Evolutionary conservation across 2,113 vertebrate genomes (phyloP).

Genomic region (Micronycteris hirsuta): DNA sequence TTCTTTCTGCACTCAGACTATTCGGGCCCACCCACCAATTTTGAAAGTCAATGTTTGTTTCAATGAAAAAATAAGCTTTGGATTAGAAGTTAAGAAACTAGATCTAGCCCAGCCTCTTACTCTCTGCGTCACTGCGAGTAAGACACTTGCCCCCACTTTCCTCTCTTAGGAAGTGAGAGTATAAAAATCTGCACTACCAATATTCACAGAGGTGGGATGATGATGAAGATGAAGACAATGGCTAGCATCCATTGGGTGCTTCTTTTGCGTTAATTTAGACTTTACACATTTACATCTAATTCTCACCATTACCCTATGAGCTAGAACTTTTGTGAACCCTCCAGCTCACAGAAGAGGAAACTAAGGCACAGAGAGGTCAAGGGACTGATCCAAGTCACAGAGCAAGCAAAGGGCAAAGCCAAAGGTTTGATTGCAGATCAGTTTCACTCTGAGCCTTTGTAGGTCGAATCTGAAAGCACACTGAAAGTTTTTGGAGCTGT

Average conservation of each 20-base stretch:
- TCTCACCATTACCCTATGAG: neutral
- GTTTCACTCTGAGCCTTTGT: neutral
- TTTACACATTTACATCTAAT: rapidly evolving
- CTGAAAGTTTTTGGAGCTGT: too few species aligned
- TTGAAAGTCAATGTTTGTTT: neutral
- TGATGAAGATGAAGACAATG: rapidly evolving
- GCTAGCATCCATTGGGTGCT: rapidly evolving
- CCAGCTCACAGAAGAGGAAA: neutral
- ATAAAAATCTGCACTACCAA: neutral
- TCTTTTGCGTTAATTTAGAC: neutral
- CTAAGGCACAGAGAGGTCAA: neutral
- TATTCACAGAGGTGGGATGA: rapidly evolving
- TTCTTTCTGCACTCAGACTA: neutral
- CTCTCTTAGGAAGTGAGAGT: neutral
- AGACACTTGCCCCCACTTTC: too few species aligned
- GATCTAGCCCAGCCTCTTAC: neutral
- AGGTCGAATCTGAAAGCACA: neutral
- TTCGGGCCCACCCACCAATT: too few species aligned
- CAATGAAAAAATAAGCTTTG: neutral
- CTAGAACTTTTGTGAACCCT: neutral
- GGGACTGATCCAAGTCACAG: neutral
- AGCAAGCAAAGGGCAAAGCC: neutral
- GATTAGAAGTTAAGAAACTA: neutral
- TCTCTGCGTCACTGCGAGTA: neutral
- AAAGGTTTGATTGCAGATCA: neutral